A percentile compares a stretch with the other conserved stretches of the same genome.
Conservation (phyloP, 2,888 invertebrate genomes). For the Apamea epomidion region DNA sequence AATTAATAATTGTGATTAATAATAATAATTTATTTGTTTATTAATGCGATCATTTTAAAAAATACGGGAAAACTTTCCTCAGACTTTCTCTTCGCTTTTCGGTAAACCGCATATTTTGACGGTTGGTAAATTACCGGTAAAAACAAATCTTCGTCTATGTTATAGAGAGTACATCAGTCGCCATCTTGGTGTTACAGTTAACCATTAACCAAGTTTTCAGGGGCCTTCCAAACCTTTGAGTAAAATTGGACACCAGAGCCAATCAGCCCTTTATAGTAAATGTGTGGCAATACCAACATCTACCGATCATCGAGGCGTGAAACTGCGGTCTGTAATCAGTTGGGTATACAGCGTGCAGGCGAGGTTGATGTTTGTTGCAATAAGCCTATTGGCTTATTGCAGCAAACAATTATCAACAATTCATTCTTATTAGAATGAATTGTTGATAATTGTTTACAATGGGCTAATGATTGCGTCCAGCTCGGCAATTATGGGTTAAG, state of each 20-base stretch:
- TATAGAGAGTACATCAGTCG: not conserved
- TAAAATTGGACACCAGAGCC: no score
- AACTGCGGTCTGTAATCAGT: slow-evolving; percentile 46
- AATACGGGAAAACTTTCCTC: not conserved
- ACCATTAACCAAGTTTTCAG: no score
- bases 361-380: not conserved
- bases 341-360: slow-evolving; percentile 24
- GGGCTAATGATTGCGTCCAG: not conserved
- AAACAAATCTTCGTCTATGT: not conserved
- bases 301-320: slow-evolving; percentile 19
- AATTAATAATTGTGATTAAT: no score
- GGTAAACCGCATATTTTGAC: not conserved
- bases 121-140: not conserved
- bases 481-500: not conserved
- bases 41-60: not conserved
- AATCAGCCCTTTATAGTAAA: not conserved
- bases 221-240: not conserved
- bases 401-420: no score
- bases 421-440: no score
- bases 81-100: not conserved
- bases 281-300: not conserved
- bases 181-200: not conserved
- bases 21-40: no score
- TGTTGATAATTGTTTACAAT: not conserved
- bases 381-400: no score